Evolutionary conservation across 2,888 invertebrate species (phyloP).

Genomic region (Tetheella fluctuosa): DNA sequence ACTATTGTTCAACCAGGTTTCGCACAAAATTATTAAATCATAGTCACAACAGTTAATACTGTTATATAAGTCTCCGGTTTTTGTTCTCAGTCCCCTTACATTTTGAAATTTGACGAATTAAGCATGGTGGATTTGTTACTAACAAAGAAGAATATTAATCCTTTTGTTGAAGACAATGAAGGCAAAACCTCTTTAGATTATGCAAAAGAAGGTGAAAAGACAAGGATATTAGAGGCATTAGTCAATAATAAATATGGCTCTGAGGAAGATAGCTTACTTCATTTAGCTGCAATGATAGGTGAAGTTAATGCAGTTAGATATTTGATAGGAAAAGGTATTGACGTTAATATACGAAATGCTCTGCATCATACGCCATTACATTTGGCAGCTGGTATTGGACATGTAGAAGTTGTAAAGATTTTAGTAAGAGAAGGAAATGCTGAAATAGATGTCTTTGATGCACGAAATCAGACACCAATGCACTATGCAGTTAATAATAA

Average conservation of each 20-base stretch:
- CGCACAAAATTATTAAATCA: too few relatives aligned
- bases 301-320: conserved; percentile 19
- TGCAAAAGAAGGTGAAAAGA: conserved; percentile 16
- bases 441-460: conserved; percentile 18
- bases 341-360: conserved; percentile 19
- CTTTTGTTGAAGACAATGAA: conserved; percentile 15
- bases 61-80: too few relatives aligned
- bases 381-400: conserved; percentile 17
- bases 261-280: conserved; percentile 19
- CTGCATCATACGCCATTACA: conserved; percentile 16
- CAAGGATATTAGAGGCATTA: conserved; percentile 17
- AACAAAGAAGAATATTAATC: conserved; percentile 19
- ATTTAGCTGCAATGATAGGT: conserved; percentile 19
- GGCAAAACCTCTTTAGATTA: conserved; percentile 16
- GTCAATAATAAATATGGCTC: conserved; percentile 16
- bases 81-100: too few relatives aligned
- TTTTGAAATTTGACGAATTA: conserved; percentile 15
- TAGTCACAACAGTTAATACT: too few relatives aligned
- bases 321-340: conserved; percentile 17
- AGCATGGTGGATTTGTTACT: conserved; percentile 18
- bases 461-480: conserved; percentile 18
- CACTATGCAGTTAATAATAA: conserved; percentile 20
- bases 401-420: conserved; percentile 17
- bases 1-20: too few relatives aligned
- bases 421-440: conserved; percentile 18